These are phyloP conservation scores for Capitella teleta DNA, from an alignment of 1,140 invertebrate species.

Conservation along the genomic window DNA sequence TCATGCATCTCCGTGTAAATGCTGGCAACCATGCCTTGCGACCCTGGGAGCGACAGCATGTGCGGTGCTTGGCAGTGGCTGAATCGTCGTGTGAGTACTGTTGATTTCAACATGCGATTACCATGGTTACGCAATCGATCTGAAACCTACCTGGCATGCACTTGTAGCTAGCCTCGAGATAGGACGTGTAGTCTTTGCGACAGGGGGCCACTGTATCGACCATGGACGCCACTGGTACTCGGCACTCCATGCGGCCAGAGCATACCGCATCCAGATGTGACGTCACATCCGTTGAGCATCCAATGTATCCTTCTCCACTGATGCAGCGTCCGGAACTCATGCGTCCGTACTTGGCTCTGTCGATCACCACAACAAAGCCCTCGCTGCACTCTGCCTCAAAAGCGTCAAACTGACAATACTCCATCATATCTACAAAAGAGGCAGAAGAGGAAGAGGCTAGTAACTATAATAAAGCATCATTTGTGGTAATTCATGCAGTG, in stretches of 20 bases:
- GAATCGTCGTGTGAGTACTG: too few relatives aligned
- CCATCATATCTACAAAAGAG: conserved; percentile 1
- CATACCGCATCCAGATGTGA: conserved; percentile 9
- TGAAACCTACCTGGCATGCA: conserved; percentile 8
- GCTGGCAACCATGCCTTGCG: too few relatives aligned
- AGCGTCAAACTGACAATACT: conserved; percentile 11
- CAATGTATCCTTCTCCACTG: conserved; percentile 4
- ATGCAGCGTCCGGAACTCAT: conserved; percentile 9
- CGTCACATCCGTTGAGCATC: conserved; percentile 9
- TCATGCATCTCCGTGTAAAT: neutral
- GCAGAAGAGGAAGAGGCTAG: too few relatives aligned
- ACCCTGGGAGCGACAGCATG: too few relatives aligned
- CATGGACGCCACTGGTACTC: conserved; percentile 5
- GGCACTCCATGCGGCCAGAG: conserved; percentile 5
- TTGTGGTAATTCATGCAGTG: too few relatives aligned
- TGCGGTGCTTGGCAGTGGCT: too few relatives aligned
- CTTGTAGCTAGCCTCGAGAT: conserved; percentile 13
- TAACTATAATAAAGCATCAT: too few relatives aligned
- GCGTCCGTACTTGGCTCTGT: conserved; percentile 9
- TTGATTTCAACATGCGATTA: too few relatives aligned
- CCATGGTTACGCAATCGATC: too few relatives aligned
- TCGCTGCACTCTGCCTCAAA: conserved; percentile 6
- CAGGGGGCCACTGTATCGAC: conserved; percentile 6
- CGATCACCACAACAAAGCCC: conserved; percentile 8
- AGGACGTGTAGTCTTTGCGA: conserved; percentile 10